These are phyloP conservation scores for Athene noctua DNA, from an alignment of 2,113 vertebrate genomes.

Conservation along the genomic window DNA sequence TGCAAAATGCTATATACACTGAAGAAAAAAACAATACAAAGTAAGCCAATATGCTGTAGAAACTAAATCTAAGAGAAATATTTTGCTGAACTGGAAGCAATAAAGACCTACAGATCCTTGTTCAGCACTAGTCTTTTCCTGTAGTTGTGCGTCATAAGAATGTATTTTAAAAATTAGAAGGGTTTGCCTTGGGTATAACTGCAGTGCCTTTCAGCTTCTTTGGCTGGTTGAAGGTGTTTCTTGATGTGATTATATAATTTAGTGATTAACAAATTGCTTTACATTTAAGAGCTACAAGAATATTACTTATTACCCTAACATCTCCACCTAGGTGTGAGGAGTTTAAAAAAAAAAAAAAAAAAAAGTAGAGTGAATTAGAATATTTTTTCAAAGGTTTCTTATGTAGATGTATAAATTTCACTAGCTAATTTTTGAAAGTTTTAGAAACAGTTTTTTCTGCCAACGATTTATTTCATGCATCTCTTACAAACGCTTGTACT, in stretches of 20 bases:
- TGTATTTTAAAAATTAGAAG: background rate
- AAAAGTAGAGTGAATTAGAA: background rate
- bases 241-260: background rate
- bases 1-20: background rate
- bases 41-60: background rate
- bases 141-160: background rate
- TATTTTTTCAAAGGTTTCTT: background rate
- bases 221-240: background rate
- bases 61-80: background rate
- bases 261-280: background rate
- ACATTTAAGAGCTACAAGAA: background rate
- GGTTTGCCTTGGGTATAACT: background rate
- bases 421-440: background rate
- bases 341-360: background rate
- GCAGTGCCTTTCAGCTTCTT: background rate
- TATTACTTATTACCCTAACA: background rate
- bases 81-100: background rate
- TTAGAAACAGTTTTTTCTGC: background rate
- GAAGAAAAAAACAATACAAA: background rate
- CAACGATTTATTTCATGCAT: background rate
- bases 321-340: background rate
- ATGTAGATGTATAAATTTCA: background rate
- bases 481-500: background rate
- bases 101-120: background rate
- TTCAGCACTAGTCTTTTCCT: background rate